Percentiles rank a stretch among this genome's conserved stretches.
Evolutionary conservation across 2,888 invertebrate genomes (phyloP).

Genomic region (Drosophila anomelani): DNA sequence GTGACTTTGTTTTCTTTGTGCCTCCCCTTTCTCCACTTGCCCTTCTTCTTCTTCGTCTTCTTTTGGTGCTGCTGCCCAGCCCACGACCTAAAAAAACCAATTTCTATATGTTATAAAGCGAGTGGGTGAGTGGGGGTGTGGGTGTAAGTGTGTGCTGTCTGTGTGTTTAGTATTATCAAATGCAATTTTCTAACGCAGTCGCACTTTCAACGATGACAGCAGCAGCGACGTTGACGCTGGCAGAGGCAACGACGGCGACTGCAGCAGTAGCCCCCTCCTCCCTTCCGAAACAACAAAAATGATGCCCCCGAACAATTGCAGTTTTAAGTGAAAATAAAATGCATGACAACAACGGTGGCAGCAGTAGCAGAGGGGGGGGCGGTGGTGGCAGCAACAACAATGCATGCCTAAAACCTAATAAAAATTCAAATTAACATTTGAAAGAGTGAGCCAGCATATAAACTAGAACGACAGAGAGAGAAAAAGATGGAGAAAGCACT

Average conservation of each 20-base stretch:
- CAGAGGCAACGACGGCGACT: slow-evolving; percentile 39
- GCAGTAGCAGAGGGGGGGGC: slow-evolving; percentile 16
- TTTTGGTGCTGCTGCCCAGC: slow-evolving; percentile 23
- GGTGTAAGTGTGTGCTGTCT: slow-evolving; percentile 42
- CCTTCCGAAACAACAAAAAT: slow-evolving; percentile 25
- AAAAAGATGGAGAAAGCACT: slow-evolving; percentile 10
- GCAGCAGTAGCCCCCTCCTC: slow-evolving; percentile 15
- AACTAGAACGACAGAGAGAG: slow-evolving; percentile 5
- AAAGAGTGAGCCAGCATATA: slow-evolving; percentile 63
- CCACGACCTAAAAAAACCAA: slow-evolving; percentile 49
- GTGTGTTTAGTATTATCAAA: slow-evolving; percentile 66
- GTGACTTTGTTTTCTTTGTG: slow-evolving; percentile 29
- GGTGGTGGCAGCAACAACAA: slow-evolving; percentile 54
- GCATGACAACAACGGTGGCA: slow-evolving; percentile 50
- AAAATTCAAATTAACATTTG: slow-evolving; percentile 83
- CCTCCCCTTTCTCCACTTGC: background rate
- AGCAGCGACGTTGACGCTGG: slow-evolving; percentile 46
- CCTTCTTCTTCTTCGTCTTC: slow-evolving; percentile 6
- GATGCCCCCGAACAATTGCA: slow-evolving; percentile 50
- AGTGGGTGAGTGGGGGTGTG: slow-evolving; percentile 25
- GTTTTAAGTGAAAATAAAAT: slow-evolving; percentile 61
- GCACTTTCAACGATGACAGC: slow-evolving; percentile 77
- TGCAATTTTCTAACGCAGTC: slow-evolving; percentile 83
- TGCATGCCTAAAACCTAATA: slow-evolving; percentile 83
- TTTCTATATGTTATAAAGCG: slow-evolving; percentile 42